A percentile compares a stretch with the other conserved stretches of the same genome.
Evolutionary conservation across 1,140 invertebrate genomes (phyloP).

Genomic region (Berghia stephanieae): DNA sequence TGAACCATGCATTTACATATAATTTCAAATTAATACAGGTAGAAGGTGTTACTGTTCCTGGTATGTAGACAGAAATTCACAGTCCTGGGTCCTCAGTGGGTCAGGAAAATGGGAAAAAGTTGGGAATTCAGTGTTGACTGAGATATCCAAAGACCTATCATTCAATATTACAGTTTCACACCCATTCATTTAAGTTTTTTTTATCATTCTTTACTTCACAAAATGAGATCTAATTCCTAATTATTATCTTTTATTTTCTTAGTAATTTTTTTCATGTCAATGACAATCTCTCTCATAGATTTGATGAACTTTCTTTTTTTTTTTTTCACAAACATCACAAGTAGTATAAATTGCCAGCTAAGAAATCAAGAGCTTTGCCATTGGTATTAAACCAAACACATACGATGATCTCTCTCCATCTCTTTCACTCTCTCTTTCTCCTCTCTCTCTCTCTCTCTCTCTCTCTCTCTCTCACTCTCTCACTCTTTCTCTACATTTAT

Average conservation of each 20-base stretch:
- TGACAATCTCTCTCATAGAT: neutral
- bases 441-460: neutral
- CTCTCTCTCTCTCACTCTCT: neutral
- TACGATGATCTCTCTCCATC: neutral
- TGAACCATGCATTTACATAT: too few relatives aligned
- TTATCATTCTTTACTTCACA: too few relatives aligned
- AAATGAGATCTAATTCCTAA: too few relatives aligned
- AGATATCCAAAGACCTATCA: too few relatives aligned
- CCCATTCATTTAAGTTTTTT: too few relatives aligned
- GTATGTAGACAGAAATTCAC: too few relatives aligned
- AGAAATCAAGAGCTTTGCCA: neutral
- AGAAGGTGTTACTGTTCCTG: too few relatives aligned
- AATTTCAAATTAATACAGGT: too few relatives aligned
- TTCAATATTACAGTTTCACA: too few relatives aligned
- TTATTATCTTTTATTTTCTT: neutral
- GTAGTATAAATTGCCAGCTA: neutral
- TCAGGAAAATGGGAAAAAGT: too few relatives aligned
- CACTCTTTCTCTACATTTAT: neutral
- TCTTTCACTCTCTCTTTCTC: neutral
- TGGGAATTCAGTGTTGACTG: too few relatives aligned
- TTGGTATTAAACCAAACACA: neutral
- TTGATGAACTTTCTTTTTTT: neutral
- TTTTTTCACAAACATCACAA: neutral
- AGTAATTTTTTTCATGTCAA: neutral
- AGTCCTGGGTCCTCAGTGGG: too few relatives aligned